Conservation (phyloP, 2,113 vertebrate species). For the Anarrhichthys ocellatus region DNA sequence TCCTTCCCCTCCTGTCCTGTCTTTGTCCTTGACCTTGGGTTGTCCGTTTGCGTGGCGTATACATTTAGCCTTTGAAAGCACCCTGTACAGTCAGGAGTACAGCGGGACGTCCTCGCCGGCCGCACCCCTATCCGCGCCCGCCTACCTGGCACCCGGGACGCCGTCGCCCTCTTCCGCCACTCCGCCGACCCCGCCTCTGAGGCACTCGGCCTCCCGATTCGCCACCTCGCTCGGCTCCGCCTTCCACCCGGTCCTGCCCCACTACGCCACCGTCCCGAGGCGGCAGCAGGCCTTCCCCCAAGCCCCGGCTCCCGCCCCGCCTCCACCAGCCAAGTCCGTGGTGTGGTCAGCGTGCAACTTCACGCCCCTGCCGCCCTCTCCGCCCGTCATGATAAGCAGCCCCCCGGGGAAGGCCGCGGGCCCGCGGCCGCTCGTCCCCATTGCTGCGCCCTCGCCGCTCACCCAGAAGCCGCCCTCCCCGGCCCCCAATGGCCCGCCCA, state of each 20-base stretch:
- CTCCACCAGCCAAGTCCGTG: slow-evolving; percentile 83
- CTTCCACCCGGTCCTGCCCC: slow-evolving; percentile 97
- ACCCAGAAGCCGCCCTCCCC: slow-evolving; percentile 89
- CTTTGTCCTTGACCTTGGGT: slow-evolving; percentile 55
- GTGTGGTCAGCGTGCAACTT: slow-evolving; percentile 91
- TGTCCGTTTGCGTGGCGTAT: slow-evolving; percentile 60
- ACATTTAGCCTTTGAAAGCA: slow-evolving; percentile 93
- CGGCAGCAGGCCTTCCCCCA: slow-evolving; percentile 85
- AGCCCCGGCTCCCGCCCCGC: slow-evolving; percentile 68
- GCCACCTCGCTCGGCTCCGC: slow-evolving; percentile 97
- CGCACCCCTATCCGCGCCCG: slow-evolving; percentile 85
- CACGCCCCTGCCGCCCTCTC: slow-evolving; percentile 93
- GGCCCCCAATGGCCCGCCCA: slow-evolving; percentile 72
- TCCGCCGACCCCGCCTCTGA: slow-evolving; percentile 94
- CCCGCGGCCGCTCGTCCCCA: slow-evolving; percentile 90
- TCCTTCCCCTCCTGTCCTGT: slow-evolving; percentile 55
- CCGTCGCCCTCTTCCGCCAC: slow-evolving; percentile 86
- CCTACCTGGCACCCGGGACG: slow-evolving; percentile 78
- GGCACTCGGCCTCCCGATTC: slow-evolving; percentile 95
- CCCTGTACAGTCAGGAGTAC: slow-evolving; percentile 91
- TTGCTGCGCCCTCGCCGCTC: slow-evolving; percentile 87
- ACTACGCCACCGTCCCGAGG: slow-evolving; percentile 94
- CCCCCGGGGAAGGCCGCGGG: slow-evolving; percentile 94
- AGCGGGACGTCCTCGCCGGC: slow-evolving; percentile 89
- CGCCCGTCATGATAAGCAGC: slow-evolving; percentile 98